A percentile compares a stretch with the other conserved stretches of the same genome.
Evolutionary conservation across 2,113 vertebrate species (phyloP).

Genomic region (Pseudorhombus dupliciocellatus): DNA sequence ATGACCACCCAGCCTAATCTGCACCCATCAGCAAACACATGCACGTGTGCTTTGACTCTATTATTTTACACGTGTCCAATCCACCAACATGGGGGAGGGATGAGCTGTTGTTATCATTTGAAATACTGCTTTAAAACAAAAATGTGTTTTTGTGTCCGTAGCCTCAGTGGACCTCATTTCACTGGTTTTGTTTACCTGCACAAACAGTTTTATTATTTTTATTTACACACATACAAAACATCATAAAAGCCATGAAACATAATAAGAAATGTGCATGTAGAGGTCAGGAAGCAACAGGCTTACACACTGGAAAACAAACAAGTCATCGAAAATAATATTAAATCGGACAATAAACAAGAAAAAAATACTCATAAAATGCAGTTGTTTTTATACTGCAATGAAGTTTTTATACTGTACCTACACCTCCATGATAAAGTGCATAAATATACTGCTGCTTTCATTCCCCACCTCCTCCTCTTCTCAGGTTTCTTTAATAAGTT

Average conservation of each 20-base stretch:
- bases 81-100: too few relatives aligned
- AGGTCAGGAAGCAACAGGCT: neutral
- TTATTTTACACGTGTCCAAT: too few relatives aligned
- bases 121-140: neutral
- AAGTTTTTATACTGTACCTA: slow-evolving; percentile 7
- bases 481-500: slow-evolving; percentile 31
- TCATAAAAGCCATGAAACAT: neutral
- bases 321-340: neutral
- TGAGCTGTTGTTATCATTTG: neutral
- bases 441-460: neutral
- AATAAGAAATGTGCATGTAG: neutral
- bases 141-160: neutral
- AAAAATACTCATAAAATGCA: neutral
- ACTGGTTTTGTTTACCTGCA: neutral
- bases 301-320: neutral
- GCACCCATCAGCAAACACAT: too few relatives aligned
- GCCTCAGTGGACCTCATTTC: neutral
- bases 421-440: slow-evolving; percentile 7
- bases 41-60: too few relatives aligned
- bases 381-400: neutral
- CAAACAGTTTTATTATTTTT: neutral
- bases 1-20: too few relatives aligned
- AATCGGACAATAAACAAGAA: neutral
- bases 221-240: neutral
- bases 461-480: slow-evolving; percentile 11